Conservation (phyloP, 2,797 vertebrate species). For the Falco concolor region DNA sequence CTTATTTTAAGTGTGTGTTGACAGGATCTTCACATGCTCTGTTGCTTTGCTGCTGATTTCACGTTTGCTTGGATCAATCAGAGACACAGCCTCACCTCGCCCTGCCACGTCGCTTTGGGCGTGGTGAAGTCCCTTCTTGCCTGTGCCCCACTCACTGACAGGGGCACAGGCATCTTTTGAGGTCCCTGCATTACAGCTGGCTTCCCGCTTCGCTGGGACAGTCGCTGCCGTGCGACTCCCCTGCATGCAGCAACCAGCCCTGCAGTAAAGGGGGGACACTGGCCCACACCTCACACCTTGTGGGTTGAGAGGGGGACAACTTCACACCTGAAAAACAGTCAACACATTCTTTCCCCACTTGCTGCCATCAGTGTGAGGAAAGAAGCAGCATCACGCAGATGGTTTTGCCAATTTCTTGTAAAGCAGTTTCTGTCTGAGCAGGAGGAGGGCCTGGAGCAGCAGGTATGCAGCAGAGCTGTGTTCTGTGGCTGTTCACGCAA, state of each 20-base stretch:
- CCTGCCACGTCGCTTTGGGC: rapidly evolving
- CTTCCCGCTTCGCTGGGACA: rapidly evolving
- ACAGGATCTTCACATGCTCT: neutral
- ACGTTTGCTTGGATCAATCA: neutral
- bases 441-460: neutral
- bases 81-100: neutral
- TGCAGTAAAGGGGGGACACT: neutral
- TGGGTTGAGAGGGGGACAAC: neutral
- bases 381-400: rapidly evolving
- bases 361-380: neutral
- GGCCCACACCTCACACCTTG: no score
- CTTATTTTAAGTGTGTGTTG: neutral
- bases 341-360: neutral
- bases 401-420: neutral
- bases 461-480: neutral
- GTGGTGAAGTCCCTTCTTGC: rapidly evolving
- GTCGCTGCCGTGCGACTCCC: neutral
- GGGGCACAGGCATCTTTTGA: neutral
- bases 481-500: neutral
- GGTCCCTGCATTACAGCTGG: neutral
- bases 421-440: neutral
- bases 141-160: rapidly evolving
- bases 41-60: neutral
- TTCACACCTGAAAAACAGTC: neutral
- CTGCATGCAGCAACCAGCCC: neutral